Percentiles rank a stretch among this genome's conserved stretches.
Evolutionary conservation across 2,797 vertebrate species (phyloP).

Genomic region (Coregonus sp.): DNA sequence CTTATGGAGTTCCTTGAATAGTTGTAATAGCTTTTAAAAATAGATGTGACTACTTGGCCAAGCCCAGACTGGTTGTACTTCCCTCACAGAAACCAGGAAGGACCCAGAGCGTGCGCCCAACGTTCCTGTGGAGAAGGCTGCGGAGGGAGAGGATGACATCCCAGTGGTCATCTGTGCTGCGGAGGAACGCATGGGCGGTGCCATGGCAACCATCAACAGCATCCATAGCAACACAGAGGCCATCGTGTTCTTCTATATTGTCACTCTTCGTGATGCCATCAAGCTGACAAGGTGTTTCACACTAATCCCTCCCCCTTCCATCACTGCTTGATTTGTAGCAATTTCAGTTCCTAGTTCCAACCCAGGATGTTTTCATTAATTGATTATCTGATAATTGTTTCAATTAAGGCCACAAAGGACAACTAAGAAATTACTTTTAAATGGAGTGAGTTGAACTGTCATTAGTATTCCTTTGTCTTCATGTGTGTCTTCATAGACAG

Average conservation of each 20-base stretch:
- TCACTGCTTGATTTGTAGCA: not conserved
- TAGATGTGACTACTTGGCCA: not conserved
- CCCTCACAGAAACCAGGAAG: constrained; percentile 48
- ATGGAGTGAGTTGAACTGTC: not conserved
- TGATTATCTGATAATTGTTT: not conserved
- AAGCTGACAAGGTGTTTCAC: constrained; percentile 77
- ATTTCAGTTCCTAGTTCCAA: not conserved
- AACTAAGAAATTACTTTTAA: not conserved
- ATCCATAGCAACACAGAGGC: constrained; percentile 87
- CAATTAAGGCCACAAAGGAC: not conserved
- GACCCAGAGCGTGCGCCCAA: not conserved
- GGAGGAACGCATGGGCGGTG: constrained; percentile 84
- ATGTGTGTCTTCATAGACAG: constrained; percentile 69
- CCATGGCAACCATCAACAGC: constrained; percentile 92
- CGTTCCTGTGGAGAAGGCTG: not conserved
- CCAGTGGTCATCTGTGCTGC: constrained; percentile 90
- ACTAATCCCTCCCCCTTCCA: no score
- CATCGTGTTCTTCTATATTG: constrained; percentile 88
- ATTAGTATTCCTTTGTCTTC: not conserved
- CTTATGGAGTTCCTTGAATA: not conserved
- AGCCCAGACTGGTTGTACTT: not conserved
- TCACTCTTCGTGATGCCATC: constrained; percentile 85
- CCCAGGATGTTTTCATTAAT: not conserved
- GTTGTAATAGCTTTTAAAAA: not conserved
- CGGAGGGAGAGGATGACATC: constrained; percentile 73